phyloP scores from a whole-genome alignment of 2,797 vertebrate genomes.

The Ibycter americanus region DNA sequence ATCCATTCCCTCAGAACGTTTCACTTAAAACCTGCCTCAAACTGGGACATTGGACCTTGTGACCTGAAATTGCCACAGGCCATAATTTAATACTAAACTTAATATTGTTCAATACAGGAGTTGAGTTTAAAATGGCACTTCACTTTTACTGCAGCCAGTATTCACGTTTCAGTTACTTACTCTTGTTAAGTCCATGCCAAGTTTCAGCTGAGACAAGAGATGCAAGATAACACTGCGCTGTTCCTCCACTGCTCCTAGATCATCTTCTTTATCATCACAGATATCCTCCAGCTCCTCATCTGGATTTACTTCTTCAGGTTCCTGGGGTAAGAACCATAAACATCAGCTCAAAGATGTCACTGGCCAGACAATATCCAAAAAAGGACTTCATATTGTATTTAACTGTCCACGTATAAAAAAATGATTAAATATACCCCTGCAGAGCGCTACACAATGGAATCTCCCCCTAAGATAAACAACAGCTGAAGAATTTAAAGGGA shows the following conservation, averaged over 20 bases:
- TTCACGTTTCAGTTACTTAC: conserved; percentile 74
- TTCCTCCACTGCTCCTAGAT: conserved; percentile 93
- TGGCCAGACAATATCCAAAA: not conserved
- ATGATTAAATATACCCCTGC: not conserved
- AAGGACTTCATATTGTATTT: not conserved
- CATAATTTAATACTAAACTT: not conserved
- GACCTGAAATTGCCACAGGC: not conserved
- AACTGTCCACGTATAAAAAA: not conserved
- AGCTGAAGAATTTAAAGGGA: not conserved
- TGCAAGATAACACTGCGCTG: conserved; percentile 97
- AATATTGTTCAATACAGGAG: not conserved
- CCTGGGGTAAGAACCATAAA: conserved; percentile 73
- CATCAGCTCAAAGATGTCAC: not conserved
- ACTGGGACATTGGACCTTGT: not conserved
- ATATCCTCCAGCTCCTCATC: conserved; percentile 92
- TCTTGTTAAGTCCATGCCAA: conserved; percentile 98
- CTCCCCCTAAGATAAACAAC: not conserved
- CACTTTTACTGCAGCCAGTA: not conserved
- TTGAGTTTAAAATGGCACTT: not conserved
- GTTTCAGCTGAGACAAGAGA: conserved; percentile 96
- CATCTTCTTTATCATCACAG: conserved; percentile 87
- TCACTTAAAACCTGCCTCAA: not conserved
- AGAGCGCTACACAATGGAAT: not conserved
- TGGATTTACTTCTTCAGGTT: conserved; percentile 88
- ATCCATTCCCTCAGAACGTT: not conserved